Percentiles rank a stretch among this genome's conserved stretches.
phyloP scores from a whole-genome alignment of 2,888 invertebrate species.

The Macrophya alboannulata region DNA sequence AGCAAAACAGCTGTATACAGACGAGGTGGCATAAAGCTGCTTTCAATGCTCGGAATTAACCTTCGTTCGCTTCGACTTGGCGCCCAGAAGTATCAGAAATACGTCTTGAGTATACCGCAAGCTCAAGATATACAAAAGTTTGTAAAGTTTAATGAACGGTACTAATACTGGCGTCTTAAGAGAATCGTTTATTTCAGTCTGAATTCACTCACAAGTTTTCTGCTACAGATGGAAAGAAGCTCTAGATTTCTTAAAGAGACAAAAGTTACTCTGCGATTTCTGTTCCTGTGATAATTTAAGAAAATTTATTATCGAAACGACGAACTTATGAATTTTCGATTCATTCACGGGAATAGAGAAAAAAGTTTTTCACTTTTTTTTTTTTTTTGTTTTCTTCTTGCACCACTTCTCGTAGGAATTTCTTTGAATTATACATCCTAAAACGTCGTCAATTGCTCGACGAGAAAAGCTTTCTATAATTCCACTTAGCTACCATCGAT shows the following conservation, averaged over 20 bases:
- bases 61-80: background rate
- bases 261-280: background rate
- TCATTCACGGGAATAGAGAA: background rate
- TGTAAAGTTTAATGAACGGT: slow-evolving; percentile 5
- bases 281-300: background rate
- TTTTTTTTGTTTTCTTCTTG: background rate
- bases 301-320: background rate
- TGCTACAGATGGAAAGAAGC: background rate
- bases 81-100: background rate
- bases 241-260: background rate
- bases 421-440: background rate
- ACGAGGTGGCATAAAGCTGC: background rate
- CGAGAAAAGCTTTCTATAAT: background rate
- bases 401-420: background rate
- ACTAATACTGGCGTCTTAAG: background rate
- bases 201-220: background rate
- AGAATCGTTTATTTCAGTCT: slow-evolving; percentile 1
- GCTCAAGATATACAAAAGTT: slow-evolving; percentile 1
- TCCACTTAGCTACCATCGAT: background rate
- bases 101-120: slow-evolving; percentile 3
- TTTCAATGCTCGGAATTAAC: background rate
- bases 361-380: background rate
- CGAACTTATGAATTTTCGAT: background rate
- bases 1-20: background rate
- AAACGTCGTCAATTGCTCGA: background rate